Base-by-base conservation (phyloP, 1,140 invertebrate genomes). In the Drosophila busckii region DNA sequence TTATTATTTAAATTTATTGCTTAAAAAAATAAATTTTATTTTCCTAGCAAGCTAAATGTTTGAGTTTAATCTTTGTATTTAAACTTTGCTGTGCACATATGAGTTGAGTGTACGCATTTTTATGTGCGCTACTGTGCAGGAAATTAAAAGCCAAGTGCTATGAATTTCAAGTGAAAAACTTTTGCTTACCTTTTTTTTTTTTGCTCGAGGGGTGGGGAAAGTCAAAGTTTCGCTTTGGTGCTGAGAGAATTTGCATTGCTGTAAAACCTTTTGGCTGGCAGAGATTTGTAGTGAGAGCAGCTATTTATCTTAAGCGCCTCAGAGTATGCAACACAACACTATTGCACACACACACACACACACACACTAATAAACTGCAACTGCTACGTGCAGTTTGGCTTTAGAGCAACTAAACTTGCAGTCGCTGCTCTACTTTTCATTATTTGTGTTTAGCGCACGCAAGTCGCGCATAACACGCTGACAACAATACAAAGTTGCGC, bases 401-500 rank as follows among this genome's bases (percentile, higher is more conserved):
- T 64, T 82, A 69, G 75, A n/a, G n/a, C n/a, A n/a, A n/a, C n/a
- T n/a, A n/a, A n/a, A n/a, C 73, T 80, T 73, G 69, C 69, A 75
- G 73, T 75, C 75, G 50, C 73, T 48, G 48, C 48, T 44, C 2
- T 4, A 13, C 9, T 9, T 82, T 80, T 75, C 65, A 69, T 82
- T 80, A 80, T 82, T 82, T 80, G 75, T 60, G 75, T 75, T 80
- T 75, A 75, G 69, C 75, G 67, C 45, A 69, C 38, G 52, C 64
- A 61, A 65, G 54, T 62, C 60, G 82, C 60, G 40, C 75, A 65
- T 80, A 61, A 82, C 68, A 61, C 34, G 31, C 40, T 42, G 29
- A 49, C 42, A 31, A 38, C 9, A 19, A 22, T 19, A 17, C 20
- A 3, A 13, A 22, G 13, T 16, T n/a, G 7, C 6, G 17, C 13